Base-by-base conservation (phyloP, 1,140 invertebrate genomes). In the Cydia strobilella region DNA sequence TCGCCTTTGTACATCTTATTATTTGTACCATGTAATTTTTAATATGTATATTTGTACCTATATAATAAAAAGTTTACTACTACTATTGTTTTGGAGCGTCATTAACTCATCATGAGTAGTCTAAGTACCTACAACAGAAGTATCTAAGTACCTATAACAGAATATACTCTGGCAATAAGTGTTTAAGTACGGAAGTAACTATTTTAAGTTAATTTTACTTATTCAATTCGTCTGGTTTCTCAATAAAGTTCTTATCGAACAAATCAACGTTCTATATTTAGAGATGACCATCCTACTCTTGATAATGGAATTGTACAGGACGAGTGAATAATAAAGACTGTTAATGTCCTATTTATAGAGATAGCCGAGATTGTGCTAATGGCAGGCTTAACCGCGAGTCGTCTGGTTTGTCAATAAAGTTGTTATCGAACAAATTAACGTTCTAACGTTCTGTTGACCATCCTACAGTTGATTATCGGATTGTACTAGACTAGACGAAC, bases 201-300 rank as follows among this genome's bases (percentile, higher is more conserved):
- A 31, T 10, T 39, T 10, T 39, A 39, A 10, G 35, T 39, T 39
- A 35, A 39, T 39, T 10, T 10, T 39, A 39, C 10, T 10, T 39
- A 39, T 39, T 39, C 7, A 39, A 39, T 39, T 45, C 42, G 42
- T 45, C 42, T 45, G 42, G 54, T 23, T 2, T n/a, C 15, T 54
- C 51, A n/a, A 15, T 4, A 45, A 13, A 45, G 20, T 23, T n/a
- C n/a, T 20, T 59, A 59, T 59, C 54, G 18, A 59, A 59, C 54
- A 3, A 51, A 59, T 59, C 23, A 59, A 9, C 20, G 54, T n/a
- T 20, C 54, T 59, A 59, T 59, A 59, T 59, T 59, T 59, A 59
- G 54, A 59, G 7, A 7, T 59, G 54, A 59, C 18, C 54, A 59
- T 23, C 7, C 15, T 54, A 54, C 20, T 10, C 18, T 59, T 23